phyloP scores from a whole-genome alignment of 2,888 invertebrate species.

The Hesperia comma region DNA sequence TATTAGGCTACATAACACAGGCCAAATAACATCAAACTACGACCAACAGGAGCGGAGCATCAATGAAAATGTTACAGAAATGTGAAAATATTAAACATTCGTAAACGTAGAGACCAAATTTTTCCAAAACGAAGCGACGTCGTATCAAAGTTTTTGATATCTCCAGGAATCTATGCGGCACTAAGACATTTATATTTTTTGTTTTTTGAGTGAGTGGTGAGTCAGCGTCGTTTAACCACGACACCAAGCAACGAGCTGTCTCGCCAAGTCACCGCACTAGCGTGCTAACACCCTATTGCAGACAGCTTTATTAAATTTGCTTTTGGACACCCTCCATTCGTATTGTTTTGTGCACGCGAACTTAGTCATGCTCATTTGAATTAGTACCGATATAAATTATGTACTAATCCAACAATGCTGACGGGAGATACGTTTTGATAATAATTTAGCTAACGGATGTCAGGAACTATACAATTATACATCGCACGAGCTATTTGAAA shows the following conservation, averaged over 20 bases:
- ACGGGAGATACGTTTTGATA: background rate
- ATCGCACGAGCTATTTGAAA: too few relatives aligned
- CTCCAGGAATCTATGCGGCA: too few relatives aligned
- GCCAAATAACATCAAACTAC: too few relatives aligned
- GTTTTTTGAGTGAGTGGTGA: background rate
- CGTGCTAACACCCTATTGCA: background rate
- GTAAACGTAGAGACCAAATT: too few relatives aligned
- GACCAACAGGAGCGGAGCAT: too few relatives aligned
- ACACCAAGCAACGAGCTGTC: background rate
- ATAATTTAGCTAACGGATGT: background rate
- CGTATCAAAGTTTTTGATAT: too few relatives aligned
- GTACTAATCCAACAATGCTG: too few relatives aligned
- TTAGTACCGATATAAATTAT: background rate
- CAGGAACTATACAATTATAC: too few relatives aligned
- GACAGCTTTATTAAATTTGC: constrained; percentile 4
- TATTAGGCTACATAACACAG: too few relatives aligned
- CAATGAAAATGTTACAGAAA: too few relatives aligned
- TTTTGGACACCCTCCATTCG: background rate
- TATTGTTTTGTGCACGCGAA: constrained; percentile 1
- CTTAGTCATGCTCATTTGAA: constrained; percentile 7
- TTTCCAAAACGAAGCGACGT: too few relatives aligned
- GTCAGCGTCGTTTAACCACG: background rate
- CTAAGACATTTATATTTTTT: background rate
- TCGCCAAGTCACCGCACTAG: background rate
- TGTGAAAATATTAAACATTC: too few relatives aligned